A percentile compares a stretch with the other conserved stretches of the same genome.
These are phyloP conservation scores for Drosophila guanche DNA, from an alignment of 1,140 invertebrate species.

Conservation along the genomic window DNA sequence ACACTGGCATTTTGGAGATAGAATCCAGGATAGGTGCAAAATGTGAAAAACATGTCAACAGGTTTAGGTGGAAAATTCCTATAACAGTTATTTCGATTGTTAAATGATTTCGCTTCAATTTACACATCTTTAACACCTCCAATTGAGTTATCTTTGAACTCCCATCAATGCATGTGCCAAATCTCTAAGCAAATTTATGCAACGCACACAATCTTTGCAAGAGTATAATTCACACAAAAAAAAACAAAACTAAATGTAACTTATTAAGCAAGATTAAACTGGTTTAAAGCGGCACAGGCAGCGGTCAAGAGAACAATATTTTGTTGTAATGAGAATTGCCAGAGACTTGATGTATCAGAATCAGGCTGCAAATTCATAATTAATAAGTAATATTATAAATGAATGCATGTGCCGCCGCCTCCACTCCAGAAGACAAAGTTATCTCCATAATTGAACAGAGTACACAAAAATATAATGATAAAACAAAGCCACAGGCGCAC, in stretches of 20 bases:
- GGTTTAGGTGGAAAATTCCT: too few relatives aligned
- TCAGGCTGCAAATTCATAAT: slow-evolving; percentile 43
- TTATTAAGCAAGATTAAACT: slow-evolving; percentile 55
- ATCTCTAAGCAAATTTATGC: slow-evolving; percentile 39
- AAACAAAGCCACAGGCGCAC: slow-evolving; percentile 7
- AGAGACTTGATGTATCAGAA: slow-evolving; percentile 21
- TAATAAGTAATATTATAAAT: slow-evolving; percentile 31
- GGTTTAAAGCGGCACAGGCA: slow-evolving; percentile 38
- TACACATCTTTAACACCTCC: too few relatives aligned
- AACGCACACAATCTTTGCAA: slow-evolving; percentile 31
- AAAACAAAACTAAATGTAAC: slow-evolving; percentile 26
- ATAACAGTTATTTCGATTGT: too few relatives aligned
- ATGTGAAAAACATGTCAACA: too few relatives aligned
- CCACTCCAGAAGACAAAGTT: slow-evolving; percentile 19
- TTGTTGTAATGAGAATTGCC: slow-evolving; percentile 40
- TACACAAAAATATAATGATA: slow-evolving; percentile 40
- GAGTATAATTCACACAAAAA: slow-evolving; percentile 26
- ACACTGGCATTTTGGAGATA: background rate
- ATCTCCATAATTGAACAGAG: slow-evolving; percentile 34
- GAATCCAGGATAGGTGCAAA: too few relatives aligned
- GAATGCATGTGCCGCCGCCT: slow-evolving; percentile 30
- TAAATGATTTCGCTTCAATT: too few relatives aligned
- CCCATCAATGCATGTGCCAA: background rate
- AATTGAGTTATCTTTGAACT: slow-evolving; percentile 23
- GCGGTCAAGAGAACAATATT: slow-evolving; percentile 55